A percentile compares a stretch with the other conserved stretches of the same genome.
phyloP scores from a whole-genome alignment of 2,797 vertebrate genomes.

The Gobionotothen gibberifrons region DNA sequence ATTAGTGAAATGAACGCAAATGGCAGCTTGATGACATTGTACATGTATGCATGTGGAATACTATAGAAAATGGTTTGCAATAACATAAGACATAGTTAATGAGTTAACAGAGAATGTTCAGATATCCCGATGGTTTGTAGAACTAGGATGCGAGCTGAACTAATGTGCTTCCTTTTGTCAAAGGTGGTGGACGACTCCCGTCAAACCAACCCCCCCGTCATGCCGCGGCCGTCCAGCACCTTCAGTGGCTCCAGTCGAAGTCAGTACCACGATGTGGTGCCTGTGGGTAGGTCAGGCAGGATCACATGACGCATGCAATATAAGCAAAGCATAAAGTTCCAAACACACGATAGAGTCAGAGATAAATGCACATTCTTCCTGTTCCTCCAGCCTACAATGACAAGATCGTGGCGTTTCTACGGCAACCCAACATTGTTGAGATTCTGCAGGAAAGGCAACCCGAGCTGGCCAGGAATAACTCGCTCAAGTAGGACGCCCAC shows the following conservation, averaged over 20 bases:
- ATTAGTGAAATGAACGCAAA: background rate
- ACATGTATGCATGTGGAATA: background rate
- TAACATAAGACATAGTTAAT: background rate
- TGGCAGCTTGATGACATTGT: background rate
- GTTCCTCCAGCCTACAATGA: constrained; percentile 93
- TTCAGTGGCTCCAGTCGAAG: constrained; percentile 93
- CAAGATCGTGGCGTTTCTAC: constrained; percentile 98
- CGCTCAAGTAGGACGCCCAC: constrained; percentile 89
- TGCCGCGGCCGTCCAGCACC: constrained; percentile 93
- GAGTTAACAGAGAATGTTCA: background rate
- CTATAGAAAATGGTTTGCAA: background rate
- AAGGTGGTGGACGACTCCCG: constrained; percentile 96
- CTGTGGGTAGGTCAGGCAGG: constrained; percentile 89
- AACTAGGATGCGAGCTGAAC: constrained; percentile 67
- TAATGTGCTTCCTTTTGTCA: constrained; percentile 51
- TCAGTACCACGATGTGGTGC: constrained; percentile 95
- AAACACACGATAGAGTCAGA: background rate
- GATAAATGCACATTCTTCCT: background rate
- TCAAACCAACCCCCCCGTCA: constrained; percentile 88
- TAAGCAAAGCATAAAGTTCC: background rate
- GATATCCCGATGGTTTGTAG: constrained; percentile 27
- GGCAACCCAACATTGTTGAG: constrained; percentile 97
- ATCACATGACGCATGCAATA: background rate
- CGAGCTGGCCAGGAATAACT: constrained; percentile 94
- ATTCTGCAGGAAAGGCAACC: constrained; percentile 97